Evolutionary conservation across 64 coral and sea anemone species (phyloP).

Genomic region (Porites lutea): DNA sequence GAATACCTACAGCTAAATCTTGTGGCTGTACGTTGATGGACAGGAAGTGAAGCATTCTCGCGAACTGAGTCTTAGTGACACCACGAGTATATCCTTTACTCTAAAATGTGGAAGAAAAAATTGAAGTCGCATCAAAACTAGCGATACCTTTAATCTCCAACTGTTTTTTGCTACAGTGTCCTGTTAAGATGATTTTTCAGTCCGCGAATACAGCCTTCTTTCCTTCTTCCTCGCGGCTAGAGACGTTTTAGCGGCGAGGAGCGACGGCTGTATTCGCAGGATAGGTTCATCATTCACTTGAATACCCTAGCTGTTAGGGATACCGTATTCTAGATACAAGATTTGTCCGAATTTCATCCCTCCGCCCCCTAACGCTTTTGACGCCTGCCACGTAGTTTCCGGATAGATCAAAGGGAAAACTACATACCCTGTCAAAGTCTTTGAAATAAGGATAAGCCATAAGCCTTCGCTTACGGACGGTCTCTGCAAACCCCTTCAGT

Average conservation of each 20-base stretch:
- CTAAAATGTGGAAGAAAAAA: conserved; percentile 8
- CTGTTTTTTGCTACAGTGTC: too few relatives aligned
- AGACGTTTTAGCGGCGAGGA: too few relatives aligned
- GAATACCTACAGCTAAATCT: conserved; percentile 79
- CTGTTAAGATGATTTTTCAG: background rate
- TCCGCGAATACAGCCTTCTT: background rate
- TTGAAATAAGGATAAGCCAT: conserved; percentile 99
- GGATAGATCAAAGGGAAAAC: background rate
- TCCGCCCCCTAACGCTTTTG: too few relatives aligned
- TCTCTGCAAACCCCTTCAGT: conserved; percentile 71
- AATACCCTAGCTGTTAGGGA: too few relatives aligned
- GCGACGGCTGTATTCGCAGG: too few relatives aligned
- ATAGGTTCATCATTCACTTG: too few relatives aligned
- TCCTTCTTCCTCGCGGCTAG: too few relatives aligned
- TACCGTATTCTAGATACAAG: too few relatives aligned
- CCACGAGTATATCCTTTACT: conserved; percentile 96
- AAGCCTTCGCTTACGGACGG: conserved; percentile 88
- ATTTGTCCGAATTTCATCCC: too few relatives aligned
- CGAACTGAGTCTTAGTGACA: conserved; percentile 93
- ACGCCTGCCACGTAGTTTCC: too few relatives aligned
- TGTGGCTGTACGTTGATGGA: conserved; percentile 80
- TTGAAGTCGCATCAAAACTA: too few relatives aligned
- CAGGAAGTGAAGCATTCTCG: conserved; percentile 94
- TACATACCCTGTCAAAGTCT: conserved; percentile 95
- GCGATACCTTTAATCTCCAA: too few relatives aligned